Percentiles rank a stretch among this genome's conserved stretches.
These are phyloP conservation scores for Epirrita christyi DNA, from an alignment of 2,888 invertebrate species.

Conservation along the genomic window DNA sequence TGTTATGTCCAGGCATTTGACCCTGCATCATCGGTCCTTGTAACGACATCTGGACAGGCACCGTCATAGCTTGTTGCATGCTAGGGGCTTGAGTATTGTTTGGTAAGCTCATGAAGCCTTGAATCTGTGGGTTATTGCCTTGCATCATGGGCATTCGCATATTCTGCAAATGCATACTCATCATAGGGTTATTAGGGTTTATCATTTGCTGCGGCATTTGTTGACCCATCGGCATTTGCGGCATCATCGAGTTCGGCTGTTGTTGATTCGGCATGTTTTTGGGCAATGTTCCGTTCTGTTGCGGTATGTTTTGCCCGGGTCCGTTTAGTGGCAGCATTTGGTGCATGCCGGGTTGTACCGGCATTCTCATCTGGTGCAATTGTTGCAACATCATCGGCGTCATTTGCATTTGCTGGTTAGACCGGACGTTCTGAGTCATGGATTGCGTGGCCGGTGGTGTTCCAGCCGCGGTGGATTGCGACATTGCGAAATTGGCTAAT, in stretches of 20 bases:
- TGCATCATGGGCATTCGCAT: slow-evolving; percentile 74
- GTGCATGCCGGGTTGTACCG: slow-evolving; percentile 64
- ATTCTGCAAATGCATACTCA: slow-evolving; percentile 72
- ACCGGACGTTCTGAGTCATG: slow-evolving; percentile 66
- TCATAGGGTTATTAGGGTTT: slow-evolving; percentile 64
- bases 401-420: slow-evolving; percentile 62
- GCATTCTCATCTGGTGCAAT: slow-evolving; percentile 76
- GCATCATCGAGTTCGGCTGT: slow-evolving; percentile 58
- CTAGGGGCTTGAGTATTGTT: slow-evolving; percentile 60
- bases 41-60: slow-evolving; percentile 60
- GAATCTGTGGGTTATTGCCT: slow-evolving; percentile 61
- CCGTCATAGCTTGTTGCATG: slow-evolving; percentile 51
- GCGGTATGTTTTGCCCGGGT: slow-evolving; percentile 50
- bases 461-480: slow-evolving; percentile 59
- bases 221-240: slow-evolving; percentile 62
- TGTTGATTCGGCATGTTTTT: slow-evolving; percentile 66
- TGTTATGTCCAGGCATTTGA: slow-evolving; percentile 55
- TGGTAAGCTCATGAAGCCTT: slow-evolving; percentile 63
- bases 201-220: slow-evolving; percentile 58
- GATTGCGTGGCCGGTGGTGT: slow-evolving; percentile 56
- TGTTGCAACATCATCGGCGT: slow-evolving; percentile 73
- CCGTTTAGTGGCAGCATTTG: slow-evolving; percentile 63
- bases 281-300: slow-evolving; percentile 57
- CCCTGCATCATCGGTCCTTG: slow-evolving; percentile 53
- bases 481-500: slow-evolving; percentile 62